phyloP scores from a whole-genome alignment of 2,888 invertebrate species.

The Schizaphis graminum region DNA sequence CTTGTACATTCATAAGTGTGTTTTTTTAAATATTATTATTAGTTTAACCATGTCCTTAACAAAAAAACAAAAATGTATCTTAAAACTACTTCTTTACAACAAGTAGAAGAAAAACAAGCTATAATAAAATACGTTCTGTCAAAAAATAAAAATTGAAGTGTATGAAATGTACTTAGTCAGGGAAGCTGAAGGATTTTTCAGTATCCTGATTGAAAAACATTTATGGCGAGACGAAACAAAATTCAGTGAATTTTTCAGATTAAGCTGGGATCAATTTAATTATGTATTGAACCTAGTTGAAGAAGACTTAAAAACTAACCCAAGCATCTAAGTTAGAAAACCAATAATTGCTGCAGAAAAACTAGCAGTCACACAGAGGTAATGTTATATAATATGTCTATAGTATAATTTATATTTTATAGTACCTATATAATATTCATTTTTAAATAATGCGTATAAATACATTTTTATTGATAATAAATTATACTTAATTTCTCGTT shows the following conservation, averaged over 20 bases:
- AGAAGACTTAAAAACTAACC: neutral
- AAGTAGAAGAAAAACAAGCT: too few relatives aligned
- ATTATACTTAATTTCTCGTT: too few relatives aligned
- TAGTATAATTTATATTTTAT: too few relatives aligned
- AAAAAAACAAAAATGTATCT: too few relatives aligned
- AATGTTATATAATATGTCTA: neutral
- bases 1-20: too few relatives aligned
- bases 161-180: constrained; percentile 6
- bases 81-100: too few relatives aligned
- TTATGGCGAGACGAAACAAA: constrained; percentile 38
- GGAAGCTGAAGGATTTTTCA: constrained; percentile 1
- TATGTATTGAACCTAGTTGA: constrained; percentile 2
- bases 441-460: too few relatives aligned
- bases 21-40: too few relatives aligned
- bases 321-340: neutral
- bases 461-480: too few relatives aligned
- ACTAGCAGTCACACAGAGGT: constrained; percentile 18
- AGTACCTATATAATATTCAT: too few relatives aligned
- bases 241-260: constrained; percentile 40
- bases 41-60: too few relatives aligned
- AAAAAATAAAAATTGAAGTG: neutral
- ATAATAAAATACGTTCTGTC: too few relatives aligned
- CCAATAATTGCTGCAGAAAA: constrained; percentile 29
- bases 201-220: constrained; percentile 36
- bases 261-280: constrained; percentile 24